Evolutionary conservation across 2,797 vertebrate genomes (phyloP).

Genomic region (Syncerus caffer): DNA sequence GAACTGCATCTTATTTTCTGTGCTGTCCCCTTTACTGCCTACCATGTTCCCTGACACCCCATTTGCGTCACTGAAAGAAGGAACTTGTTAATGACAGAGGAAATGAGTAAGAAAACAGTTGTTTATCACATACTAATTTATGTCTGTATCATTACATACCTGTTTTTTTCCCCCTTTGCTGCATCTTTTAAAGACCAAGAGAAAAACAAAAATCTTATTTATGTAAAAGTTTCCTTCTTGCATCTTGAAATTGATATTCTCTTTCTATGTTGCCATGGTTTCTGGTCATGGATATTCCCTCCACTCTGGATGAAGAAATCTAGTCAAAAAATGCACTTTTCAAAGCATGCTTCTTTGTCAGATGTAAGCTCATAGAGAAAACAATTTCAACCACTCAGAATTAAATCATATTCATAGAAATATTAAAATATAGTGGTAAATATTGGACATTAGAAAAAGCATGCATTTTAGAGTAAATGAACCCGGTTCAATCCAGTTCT

Average conservation of each 20-base stretch:
- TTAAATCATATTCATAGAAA: not conserved
- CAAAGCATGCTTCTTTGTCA: not conserved
- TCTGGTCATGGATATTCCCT: constrained; percentile 50
- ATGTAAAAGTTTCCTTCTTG: constrained; percentile 29
- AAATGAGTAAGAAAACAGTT: not conserved
- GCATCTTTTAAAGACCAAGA: not conserved
- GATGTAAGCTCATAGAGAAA: not conserved
- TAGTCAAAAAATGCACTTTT: constrained; percentile 11
- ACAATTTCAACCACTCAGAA: not conserved
- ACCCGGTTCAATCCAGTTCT: not conserved
- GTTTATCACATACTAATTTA: not conserved
- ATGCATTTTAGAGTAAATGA: not conserved
- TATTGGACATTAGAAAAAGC: not conserved
- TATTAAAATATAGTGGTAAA: constrained; percentile 8
- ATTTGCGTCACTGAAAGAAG: not conserved
- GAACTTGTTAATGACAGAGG: not conserved
- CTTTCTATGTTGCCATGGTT: constrained; percentile 60
- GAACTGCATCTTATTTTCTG: not conserved
- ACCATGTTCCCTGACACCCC: not conserved
- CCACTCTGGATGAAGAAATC: not conserved
- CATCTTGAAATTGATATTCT: constrained; percentile 52
- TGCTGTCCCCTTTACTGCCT: not conserved
- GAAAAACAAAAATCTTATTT: constrained; percentile 29
- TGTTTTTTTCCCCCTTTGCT: constrained; percentile 13
- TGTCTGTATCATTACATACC: not conserved